These are phyloP conservation scores for Mungos mungo DNA, from an alignment of 2,113 vertebrate genomes.

Conservation along the genomic window DNA sequence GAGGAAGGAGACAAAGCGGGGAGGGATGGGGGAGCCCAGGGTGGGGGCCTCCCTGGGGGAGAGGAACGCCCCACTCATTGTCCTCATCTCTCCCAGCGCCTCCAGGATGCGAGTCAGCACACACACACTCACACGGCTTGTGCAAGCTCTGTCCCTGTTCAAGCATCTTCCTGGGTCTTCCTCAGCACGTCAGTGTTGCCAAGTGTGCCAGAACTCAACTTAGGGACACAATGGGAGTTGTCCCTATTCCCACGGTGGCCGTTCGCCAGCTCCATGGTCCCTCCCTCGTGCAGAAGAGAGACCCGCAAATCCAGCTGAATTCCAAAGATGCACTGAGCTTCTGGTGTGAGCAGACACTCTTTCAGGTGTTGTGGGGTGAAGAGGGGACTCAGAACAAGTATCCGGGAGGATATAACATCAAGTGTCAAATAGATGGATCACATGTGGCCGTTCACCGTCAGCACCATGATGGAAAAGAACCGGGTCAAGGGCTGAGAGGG, in stretches of 20 bases:
- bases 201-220: not conserved
- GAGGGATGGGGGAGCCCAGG: fast-evolving
- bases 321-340: fast-evolving
- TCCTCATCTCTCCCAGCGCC: not conserved
- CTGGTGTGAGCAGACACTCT: not conserved
- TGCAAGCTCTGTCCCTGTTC: not conserved
- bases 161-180: not conserved
- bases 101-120: not conserved
- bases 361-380: fast-evolving
- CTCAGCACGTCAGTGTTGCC: not conserved
- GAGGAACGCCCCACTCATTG: fast-evolving
- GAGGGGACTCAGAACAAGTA: not conserved
- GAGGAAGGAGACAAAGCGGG: no score
- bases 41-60: not conserved
- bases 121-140: not conserved
- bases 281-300: not conserved
- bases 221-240: no score
- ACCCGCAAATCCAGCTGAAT: not conserved
- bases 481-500: not conserved
- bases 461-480: not conserved
- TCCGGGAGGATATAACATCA: not conserved
- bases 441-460: fast-evolving
- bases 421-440: not conserved
- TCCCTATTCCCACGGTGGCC: not conserved
- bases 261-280: not conserved